Evolutionary conservation across 2,888 invertebrate genomes (phyloP).

Genomic region (Tiphia femorata): DNA sequence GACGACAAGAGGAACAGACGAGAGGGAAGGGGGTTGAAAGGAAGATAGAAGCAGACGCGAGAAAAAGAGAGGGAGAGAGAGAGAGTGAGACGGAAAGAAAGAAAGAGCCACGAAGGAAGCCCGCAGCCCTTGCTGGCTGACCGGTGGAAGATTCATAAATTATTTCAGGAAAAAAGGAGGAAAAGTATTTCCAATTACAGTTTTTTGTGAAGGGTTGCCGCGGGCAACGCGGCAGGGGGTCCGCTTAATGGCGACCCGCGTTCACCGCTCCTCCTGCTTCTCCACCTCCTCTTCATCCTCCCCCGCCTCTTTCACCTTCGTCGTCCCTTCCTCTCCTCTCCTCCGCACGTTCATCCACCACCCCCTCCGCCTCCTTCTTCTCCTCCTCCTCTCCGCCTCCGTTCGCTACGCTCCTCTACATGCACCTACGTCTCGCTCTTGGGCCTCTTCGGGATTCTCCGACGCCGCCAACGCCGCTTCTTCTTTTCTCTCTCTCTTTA

Average conservation of each 20-base stretch:
- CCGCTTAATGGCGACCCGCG: constrained; percentile 69
- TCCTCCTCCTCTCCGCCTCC: constrained; percentile 29
- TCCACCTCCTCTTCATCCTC: constrained; percentile 26
- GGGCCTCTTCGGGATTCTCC: constrained; percentile 39
- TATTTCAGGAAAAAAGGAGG: constrained; percentile 69
- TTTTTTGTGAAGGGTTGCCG: constrained; percentile 70
- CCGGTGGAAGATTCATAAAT: constrained; percentile 67
- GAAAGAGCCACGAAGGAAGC: constrained; percentile 35
- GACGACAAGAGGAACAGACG: too few relatives aligned
- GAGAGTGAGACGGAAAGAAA: background rate
- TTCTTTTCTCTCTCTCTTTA: constrained; percentile 24
- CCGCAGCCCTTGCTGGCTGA: constrained; percentile 37
- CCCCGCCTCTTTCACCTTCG: constrained; percentile 25
- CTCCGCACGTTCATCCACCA: constrained; percentile 22
- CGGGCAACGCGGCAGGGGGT: constrained; percentile 69
- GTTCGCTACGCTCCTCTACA: too few relatives aligned
- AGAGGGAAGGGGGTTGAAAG: too few relatives aligned
- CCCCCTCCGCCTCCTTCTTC: constrained; percentile 17
- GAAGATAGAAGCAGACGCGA: too few relatives aligned
- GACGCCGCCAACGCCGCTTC: constrained; percentile 47
- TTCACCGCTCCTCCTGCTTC: constrained; percentile 59
- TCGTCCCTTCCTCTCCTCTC: constrained; percentile 31
- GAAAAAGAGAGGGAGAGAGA: too few relatives aligned
- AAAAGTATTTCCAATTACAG: constrained; percentile 70
- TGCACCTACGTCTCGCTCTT: too few relatives aligned